Evolutionary conservation across 2,888 invertebrate species (phyloP), one percentile per base, ranked within the genome.

Genomic region (Cynaeus angustus): DNA sequence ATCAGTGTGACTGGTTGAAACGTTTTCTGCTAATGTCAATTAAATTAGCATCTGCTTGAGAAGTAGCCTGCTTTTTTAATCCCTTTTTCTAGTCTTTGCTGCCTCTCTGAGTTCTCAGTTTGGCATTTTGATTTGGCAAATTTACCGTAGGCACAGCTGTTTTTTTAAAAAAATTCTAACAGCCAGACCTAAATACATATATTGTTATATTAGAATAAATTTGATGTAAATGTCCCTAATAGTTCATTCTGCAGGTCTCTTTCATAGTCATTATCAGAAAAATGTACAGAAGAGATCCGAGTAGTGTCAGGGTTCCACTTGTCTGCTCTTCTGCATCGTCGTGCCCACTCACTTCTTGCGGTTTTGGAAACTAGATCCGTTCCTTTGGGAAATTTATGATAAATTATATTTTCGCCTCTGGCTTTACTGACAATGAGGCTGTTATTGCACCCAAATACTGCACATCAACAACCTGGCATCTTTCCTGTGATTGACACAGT

Each of bases 201-300:
- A n/a, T n/a, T n/a, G n/a, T n/a, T n/a, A n/a, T n/a, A n/a, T n/a
- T n/a, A n/a, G n/a, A n/a, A n/a, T n/a, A n/a, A n/a, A n/a, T n/a
- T n/a, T n/a, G n/a, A n/a, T n/a, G n/a, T 52, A 33, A 3, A 10
- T 8, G 1, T 9, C n/a, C 64, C 59, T 46, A 65, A 53, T 8
- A 71, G 37, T 52, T 71, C 66, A 59, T 71, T n/a, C 38, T 46
- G 7, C 14, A 68, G 26, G 53, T 71, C 71, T 9, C 68, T 38
- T 53, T 68, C 68, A 46, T 68, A 71, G 43, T 68, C 58, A 21
- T 30, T 48, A 3, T 26, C 45, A 1, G 64, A 50, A 33, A 71
- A 71, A 52, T 71, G 71, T 12, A 12, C 26, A 6, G 71, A 71
- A 58, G 68, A 68, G 37, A 71, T 58, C 9, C 16, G 30, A 13